These are phyloP conservation scores for Pheosia tremula DNA, from an alignment of 2,888 invertebrate species.

Conservation along the genomic window DNA sequence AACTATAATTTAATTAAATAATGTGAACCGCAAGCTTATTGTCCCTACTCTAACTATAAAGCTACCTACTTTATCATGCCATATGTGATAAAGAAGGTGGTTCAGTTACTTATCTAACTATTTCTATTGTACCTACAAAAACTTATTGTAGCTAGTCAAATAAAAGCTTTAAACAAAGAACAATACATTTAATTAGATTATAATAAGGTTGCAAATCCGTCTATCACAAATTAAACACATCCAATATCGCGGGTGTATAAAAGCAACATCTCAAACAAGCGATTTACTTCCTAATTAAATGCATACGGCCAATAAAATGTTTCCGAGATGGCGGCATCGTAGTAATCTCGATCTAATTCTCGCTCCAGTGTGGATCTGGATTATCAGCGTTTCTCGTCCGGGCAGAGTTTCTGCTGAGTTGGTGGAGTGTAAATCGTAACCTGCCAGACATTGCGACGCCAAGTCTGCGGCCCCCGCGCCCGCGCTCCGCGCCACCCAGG, in stretches of 20 bases:
- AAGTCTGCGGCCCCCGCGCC: constrained; percentile 57
- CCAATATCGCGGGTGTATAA: constrained; percentile 10
- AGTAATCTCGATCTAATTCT: constrained; percentile 80
- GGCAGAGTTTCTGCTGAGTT: constrained; percentile 81
- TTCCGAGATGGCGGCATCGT: constrained; percentile 56
- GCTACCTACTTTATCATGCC: too few relatives aligned
- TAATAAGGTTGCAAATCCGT: too few relatives aligned
- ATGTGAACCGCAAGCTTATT: too few relatives aligned
- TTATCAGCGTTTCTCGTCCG: constrained; percentile 80
- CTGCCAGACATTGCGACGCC: constrained; percentile 83
- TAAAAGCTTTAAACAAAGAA: too few relatives aligned
- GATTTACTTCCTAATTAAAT: constrained; percentile 65
- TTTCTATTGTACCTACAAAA: too few relatives aligned
- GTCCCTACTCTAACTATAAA: too few relatives aligned
- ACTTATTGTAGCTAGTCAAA: too few relatives aligned
- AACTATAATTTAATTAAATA: too few relatives aligned
- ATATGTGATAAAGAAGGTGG: too few relatives aligned
- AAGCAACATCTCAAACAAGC: constrained; percentile 23
- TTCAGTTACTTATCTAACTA: too few relatives aligned
- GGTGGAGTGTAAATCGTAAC: constrained; percentile 84
- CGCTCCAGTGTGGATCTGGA: constrained; percentile 75
- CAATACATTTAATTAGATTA: too few relatives aligned
- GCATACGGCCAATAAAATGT: constrained; percentile 61
- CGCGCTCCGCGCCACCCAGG: constrained; percentile 67
- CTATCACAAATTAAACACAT: neutral